These are phyloP conservation scores for Quadriops clusia DNA, from an alignment of 2,888 invertebrate genomes.

Conservation along the genomic window DNA sequence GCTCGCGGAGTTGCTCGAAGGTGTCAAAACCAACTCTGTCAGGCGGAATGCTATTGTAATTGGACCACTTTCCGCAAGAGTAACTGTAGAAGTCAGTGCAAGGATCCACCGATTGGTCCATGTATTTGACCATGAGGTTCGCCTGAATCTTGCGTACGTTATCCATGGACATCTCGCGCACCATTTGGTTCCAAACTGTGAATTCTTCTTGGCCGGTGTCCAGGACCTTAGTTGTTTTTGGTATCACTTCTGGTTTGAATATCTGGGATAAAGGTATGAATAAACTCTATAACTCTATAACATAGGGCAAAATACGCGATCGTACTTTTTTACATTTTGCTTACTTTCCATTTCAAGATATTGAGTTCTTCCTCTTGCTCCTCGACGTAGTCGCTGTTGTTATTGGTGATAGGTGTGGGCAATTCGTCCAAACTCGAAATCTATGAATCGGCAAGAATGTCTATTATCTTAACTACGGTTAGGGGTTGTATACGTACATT, in stretches of 20 bases:
- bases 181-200: constrained; percentile 10
- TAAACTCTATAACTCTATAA: no score
- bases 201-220: constrained; percentile 1
- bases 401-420: no score
- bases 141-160: constrained; percentile 30
- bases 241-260: constrained; percentile 9
- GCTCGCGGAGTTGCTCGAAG: constrained; percentile 79
- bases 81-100: constrained; percentile 77
- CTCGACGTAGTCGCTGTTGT: no score
- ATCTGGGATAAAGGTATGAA: no score
- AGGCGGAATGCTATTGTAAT: constrained; percentile 73
- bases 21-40: constrained; percentile 83
- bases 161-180: constrained; percentile 8
- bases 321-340: no score
- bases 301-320: no score
- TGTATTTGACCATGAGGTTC: constrained; percentile 61
- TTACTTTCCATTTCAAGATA: no score
- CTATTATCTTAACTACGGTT: no score
- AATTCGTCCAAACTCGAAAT: no score
- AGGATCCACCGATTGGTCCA: constrained; percentile 61
- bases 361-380: no score
- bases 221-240: constrained; percentile 10
- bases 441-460: no score
- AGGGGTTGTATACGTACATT: no score
- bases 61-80: constrained; percentile 79